phyloP scores from a whole-genome alignment of 2,888 invertebrate species.

The Synergus japonicus region DNA sequence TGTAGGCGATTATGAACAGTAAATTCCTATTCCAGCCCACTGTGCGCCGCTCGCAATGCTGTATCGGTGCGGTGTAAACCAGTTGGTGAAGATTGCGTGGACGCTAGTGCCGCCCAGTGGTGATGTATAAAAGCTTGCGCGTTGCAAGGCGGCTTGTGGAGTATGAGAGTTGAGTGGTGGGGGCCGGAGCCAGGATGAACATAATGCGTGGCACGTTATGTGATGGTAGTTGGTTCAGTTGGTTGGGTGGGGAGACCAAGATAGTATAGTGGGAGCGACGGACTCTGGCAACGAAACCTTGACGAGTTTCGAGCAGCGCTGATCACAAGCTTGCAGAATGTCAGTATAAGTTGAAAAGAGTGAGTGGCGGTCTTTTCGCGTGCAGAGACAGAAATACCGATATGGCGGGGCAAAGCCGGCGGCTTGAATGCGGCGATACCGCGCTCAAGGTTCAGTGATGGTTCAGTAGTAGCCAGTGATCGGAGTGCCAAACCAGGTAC shows the following conservation, averaged over 20 bases:
- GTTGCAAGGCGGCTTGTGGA: not conserved
- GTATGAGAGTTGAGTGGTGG: not conserved
- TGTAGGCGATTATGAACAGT: too few species aligned
- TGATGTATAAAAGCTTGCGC: not conserved
- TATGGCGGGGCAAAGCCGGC: constrained; percentile 25
- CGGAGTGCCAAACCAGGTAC: not conserved
- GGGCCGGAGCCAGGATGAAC: constrained; percentile 15
- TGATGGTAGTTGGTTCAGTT: not conserved
- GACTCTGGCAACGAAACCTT: constrained; percentile 8
- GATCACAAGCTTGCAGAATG: constrained; percentile 12
- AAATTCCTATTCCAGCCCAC: too few species aligned
- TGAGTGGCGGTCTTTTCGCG: constrained; percentile 12
- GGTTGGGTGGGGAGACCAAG: constrained; percentile 30
- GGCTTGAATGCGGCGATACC: constrained; percentile 15
- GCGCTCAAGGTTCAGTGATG: constrained; percentile 28
- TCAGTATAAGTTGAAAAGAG: constrained; percentile 23
- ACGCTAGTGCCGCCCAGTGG: constrained; percentile 11
- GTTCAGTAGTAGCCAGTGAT: constrained; percentile 21
- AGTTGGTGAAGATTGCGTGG: constrained; percentile 1
- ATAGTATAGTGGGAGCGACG: constrained; percentile 22
- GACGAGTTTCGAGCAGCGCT: constrained; percentile 27
- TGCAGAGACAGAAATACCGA: constrained; percentile 20
- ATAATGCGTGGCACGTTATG: constrained; percentile 4
- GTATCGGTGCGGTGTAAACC: not conserved
- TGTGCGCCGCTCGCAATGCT: too few species aligned